Base-by-base conservation (phyloP, 2,888 invertebrate species). In the Boloria euphrosyne region DNA sequence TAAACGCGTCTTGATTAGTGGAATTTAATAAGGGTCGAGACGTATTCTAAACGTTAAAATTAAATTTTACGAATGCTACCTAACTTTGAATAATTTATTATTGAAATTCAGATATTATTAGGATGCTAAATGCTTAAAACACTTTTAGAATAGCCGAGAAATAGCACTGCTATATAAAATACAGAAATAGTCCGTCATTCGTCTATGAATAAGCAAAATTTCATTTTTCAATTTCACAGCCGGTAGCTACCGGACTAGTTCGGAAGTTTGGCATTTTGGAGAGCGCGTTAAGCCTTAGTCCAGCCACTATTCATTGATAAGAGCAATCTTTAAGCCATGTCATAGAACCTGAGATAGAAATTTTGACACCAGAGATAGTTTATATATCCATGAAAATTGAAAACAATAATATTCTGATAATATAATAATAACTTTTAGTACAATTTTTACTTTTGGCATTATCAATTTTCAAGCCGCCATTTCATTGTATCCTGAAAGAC, bases 161-260 rank as follows among this genome's bases (percentile, higher is more conserved):
- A 16, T 17, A 16, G 16, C 16, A 38, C 18, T 31, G 62, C 55
- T 62, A 49, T 62, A 49, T 2, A 55, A 55, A 55, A 46, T 46
- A 49, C 31, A 43, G 18, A 49, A 55, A 44, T 62, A 55, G 14
- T n/a, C n/a, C n/a, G n/a, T 14, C 38, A 54, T 44, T 38, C 14
- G 13, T 53, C 31, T 49, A 49, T 55, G 14, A 38, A 62, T 18
- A 17, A 22, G 52, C 55, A 49, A 16, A 49, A 38, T 38, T 38
- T 38, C 31, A 38, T 38, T 38, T 38, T 38, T 38, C 16, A 49
- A n/a, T 49, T 49, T 49, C 49, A 16, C 10, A n/a, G n/a, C 16
- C 49, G 49, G 49, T 16, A 49, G 16, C 31, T 7, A 7, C 31
- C 31, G 31, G 31, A 38, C 7, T 38, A 38, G 2, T 38, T 38